Evolutionary conservation across 2,888 invertebrate species (phyloP), one percentile per base, ranked within the genome.

Genomic region (Drosophila borealis): DNA sequence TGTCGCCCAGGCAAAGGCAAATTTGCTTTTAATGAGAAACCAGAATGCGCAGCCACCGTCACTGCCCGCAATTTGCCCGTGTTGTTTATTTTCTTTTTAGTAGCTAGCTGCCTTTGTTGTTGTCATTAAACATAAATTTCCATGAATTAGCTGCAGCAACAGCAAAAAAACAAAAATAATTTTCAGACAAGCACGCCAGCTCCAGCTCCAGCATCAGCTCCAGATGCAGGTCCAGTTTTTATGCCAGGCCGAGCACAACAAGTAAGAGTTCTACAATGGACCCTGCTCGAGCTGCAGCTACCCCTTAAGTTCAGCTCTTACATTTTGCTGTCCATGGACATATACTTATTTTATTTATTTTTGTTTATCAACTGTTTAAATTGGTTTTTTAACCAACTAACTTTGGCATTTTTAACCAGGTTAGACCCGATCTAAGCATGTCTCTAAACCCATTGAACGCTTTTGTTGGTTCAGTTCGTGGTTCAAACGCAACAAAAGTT

Each of bases 61-160:
- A 49, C 42, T 39, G 39, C 29, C 37, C 29, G 29, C 42, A 66
- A 61, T 74, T 74, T 60, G 55, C 48, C 61, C 13, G 39, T 51
- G 51, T 34, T 46, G 19, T 39, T 29, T 37, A 33, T 39, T 29
- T n/a, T 42, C 21, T 49, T 29, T 13, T 21, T 45, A 29, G 29
- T 29, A 29, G 8, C 29, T 29, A 29, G 46, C 42, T 57, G 51
- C 42, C 51, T 48, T 56, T 67, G 66, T 60, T 53, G 45, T 67
- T 46, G 60, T 54, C 66, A 76, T 76, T 59, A 72, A 69, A 66
- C 80, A 80, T 67, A 48, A 76, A 81, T 81, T 79, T 79, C 81
- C 61, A 62, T 66, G 78, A 77, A 78, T 60, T 70, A 63, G 51
- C 59, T 50, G 66, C 72, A 59, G 9, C 63, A 54, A 10, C 36